Conservation (phyloP, 1,140 invertebrate genomes). For the Helicoverpa armigera region DNA sequence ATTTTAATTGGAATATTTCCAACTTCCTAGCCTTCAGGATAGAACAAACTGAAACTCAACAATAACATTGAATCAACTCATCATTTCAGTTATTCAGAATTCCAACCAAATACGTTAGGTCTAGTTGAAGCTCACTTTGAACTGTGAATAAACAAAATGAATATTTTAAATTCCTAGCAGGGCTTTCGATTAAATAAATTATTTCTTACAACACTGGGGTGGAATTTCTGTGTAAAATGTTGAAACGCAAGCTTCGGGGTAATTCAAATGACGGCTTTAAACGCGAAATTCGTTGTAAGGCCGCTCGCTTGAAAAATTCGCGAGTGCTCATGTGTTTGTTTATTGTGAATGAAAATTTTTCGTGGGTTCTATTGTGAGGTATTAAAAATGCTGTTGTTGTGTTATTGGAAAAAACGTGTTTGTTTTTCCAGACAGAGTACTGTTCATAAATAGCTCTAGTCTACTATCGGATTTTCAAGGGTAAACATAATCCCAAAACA, state of each 20-base stretch:
- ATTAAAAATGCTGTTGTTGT: background rate
- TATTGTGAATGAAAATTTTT: background rate
- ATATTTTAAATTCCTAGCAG: background rate
- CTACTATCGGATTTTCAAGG: no score
- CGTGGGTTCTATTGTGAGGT: no score
- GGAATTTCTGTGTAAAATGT: conserved; percentile 3
- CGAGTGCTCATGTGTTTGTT: background rate
- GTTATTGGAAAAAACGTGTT: background rate
- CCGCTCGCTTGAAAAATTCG: background rate
- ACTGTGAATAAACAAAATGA: background rate
- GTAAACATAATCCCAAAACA: no score
- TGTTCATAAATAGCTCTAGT: no score
- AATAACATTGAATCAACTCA: no score
- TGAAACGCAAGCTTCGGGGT: background rate
- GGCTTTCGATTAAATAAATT: conserved; percentile 29
- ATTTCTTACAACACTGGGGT: conserved; percentile 6
- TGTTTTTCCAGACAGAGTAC: no score
- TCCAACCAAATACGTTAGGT: background rate
- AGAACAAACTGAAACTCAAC: no score
- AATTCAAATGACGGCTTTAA: background rate
- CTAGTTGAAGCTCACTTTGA: background rate
- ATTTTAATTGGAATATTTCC: no score
- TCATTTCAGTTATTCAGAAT: no score
- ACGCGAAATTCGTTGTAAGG: background rate
- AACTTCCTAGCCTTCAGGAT: no score